These are phyloP conservation scores for Sturnira hondurensis DNA, from an alignment of 2,113 vertebrate species.

Conservation along the genomic window DNA sequence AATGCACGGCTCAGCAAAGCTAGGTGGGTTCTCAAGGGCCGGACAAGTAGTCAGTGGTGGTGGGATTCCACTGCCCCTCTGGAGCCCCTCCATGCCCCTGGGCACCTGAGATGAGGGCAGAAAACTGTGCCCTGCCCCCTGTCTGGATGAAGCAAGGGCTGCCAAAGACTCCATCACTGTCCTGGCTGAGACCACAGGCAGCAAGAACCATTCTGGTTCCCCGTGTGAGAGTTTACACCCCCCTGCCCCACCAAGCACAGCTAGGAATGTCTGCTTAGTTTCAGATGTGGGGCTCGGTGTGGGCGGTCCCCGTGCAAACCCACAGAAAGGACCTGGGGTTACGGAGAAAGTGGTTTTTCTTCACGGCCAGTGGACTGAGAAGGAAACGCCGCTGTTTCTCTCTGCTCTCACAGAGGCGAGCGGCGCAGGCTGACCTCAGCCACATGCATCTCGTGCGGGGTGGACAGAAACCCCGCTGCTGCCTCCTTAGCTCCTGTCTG, in stretches of 20 bases:
- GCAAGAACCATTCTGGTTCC: too few species aligned
- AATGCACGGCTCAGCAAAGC: background rate
- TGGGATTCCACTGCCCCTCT: background rate
- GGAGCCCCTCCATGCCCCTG: background rate
- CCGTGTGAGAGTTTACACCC: too few species aligned
- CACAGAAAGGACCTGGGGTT: background rate
- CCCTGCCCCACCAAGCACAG: too few species aligned
- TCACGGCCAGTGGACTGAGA: background rate
- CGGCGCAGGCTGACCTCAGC: background rate
- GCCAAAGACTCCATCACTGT: background rate
- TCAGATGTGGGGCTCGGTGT: background rate
- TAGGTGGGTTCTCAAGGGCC: fast-evolving
- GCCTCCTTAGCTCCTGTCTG: background rate
- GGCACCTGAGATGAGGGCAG: background rate
- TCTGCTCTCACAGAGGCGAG: background rate
- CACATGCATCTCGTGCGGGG: fast-evolving
- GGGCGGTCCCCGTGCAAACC: fast-evolving
- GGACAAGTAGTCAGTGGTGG: fast-evolving
- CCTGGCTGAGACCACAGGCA: too few species aligned
- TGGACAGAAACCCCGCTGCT: fast-evolving
- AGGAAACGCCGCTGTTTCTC: background rate
- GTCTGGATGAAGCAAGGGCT: background rate
- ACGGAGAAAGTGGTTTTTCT: background rate
- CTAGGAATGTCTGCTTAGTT: background rate
- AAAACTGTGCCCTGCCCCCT: background rate